phyloP scores from a whole-genome alignment of 1,140 invertebrate species.

The Leptinotarsa lineolata region DNA sequence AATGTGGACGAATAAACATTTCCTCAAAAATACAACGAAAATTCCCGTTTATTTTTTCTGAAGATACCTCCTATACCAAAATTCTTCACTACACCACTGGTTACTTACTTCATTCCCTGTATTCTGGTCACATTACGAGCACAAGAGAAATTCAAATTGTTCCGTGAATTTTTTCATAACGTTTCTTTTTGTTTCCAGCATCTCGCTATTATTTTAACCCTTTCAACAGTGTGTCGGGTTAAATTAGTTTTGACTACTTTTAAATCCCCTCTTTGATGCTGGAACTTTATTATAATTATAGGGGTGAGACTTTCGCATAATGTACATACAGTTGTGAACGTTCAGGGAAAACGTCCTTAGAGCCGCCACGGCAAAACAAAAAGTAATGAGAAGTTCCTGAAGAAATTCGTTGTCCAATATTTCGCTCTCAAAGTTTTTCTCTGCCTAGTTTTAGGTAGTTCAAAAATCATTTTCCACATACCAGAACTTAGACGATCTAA shows the following conservation, averaged over 20 bases:
- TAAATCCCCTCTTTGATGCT: conserved; percentile 13
- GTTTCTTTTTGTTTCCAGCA: conserved; percentile 25
- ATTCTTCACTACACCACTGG: background rate
- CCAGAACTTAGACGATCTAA: no score
- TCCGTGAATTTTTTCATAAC: conserved; percentile 21
- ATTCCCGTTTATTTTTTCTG: no score
- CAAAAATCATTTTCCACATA: no score
- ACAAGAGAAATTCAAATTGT: background rate
- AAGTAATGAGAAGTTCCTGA: no score
- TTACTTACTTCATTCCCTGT: background rate
- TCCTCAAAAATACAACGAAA: no score
- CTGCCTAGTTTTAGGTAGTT: no score
- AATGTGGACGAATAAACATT: no score
- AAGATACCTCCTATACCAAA: background rate
- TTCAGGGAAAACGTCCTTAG: no score
- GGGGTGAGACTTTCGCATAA: conserved; percentile 19
- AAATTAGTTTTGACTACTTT: conserved; percentile 25
- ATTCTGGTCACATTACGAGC: background rate
- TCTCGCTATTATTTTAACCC: conserved; percentile 26
- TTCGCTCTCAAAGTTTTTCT: no score
- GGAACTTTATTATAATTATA: conserved; percentile 28
- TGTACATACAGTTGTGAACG: background rate
- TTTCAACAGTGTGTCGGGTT: background rate
- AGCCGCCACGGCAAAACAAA: no score
- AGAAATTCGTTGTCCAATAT: no score